Conservation (phyloP, 2,113 vertebrate species). For the Aythya baeri region DNA sequence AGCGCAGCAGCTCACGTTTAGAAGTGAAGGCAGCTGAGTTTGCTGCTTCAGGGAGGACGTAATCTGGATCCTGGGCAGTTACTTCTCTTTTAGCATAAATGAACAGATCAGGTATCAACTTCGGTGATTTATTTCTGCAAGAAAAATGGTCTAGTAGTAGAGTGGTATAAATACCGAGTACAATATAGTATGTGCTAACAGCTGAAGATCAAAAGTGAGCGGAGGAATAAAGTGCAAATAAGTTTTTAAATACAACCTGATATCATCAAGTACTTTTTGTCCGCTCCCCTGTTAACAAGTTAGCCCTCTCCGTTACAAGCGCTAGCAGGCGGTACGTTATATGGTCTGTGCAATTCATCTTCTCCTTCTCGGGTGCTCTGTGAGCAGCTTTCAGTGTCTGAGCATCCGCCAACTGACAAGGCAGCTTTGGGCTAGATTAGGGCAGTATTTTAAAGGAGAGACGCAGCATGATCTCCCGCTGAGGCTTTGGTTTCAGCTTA, state of each 20-base stretch:
- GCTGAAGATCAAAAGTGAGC: background rate
- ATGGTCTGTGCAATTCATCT: background rate
- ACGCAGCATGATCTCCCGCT: background rate
- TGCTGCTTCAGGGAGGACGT: background rate
- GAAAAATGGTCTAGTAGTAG: background rate
- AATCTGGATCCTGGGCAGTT: background rate
- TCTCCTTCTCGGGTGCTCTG: background rate
- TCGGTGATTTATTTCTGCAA: background rate
- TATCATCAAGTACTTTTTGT: background rate
- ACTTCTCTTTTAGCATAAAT: background rate
- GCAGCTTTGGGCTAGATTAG: background rate
- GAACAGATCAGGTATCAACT: background rate
- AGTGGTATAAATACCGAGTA: background rate
- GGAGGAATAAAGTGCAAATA: background rate
- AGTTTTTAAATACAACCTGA: accelerated
- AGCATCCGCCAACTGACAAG: background rate
- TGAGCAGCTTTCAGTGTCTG: background rate
- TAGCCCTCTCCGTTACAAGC: background rate
- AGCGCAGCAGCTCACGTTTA: background rate
- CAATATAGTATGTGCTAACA: background rate
- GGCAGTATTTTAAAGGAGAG: background rate
- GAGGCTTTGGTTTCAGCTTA: background rate
- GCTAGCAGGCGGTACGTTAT: background rate
- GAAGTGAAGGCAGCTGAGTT: background rate
- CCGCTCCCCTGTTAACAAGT: background rate